Evolutionary conservation across 2,113 vertebrate species (phyloP).

Genomic region (Eptesicus fuscus): DNA sequence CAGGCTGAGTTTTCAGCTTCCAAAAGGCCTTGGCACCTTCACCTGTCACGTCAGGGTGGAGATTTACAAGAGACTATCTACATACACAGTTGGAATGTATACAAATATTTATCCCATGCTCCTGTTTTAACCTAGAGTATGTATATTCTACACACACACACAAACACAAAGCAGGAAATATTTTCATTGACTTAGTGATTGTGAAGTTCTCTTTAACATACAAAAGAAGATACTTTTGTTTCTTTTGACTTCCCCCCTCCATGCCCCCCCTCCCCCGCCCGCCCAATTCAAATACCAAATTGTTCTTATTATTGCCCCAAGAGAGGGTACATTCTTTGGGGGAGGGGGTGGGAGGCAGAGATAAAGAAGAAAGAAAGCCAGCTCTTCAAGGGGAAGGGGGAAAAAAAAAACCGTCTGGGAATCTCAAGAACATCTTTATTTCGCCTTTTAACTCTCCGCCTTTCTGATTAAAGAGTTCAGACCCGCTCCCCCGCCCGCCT

Average conservation of each 20-base stretch:
- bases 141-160: neutral
- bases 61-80: neutral
- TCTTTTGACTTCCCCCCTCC: neutral
- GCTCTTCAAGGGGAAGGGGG: neutral
- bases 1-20: neutral
- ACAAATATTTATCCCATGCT: neutral
- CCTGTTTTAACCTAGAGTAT: neutral
- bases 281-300: conserved; percentile 22
- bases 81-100: neutral
- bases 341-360: neutral
- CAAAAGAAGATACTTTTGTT: conserved; percentile 23
- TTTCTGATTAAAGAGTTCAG: conserved; percentile 69
- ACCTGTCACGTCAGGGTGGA: neutral
- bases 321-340: neutral
- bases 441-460: conserved; percentile 57
- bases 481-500: neutral
- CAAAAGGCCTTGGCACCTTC: neutral
- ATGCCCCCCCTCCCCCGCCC: no score
- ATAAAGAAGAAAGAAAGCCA: conserved; percentile 36
- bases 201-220: conserved; percentile 7
- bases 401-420: conserved; percentile 41
- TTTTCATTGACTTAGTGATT: neutral
- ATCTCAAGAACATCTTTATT: conserved; percentile 70
- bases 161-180: neutral
- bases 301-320: conserved; percentile 9